Evolutionary conservation across 1,140 invertebrate genomes (phyloP), one percentile per base, ranked within the genome.

Genomic region (Scaptomyza graminum): DNA sequence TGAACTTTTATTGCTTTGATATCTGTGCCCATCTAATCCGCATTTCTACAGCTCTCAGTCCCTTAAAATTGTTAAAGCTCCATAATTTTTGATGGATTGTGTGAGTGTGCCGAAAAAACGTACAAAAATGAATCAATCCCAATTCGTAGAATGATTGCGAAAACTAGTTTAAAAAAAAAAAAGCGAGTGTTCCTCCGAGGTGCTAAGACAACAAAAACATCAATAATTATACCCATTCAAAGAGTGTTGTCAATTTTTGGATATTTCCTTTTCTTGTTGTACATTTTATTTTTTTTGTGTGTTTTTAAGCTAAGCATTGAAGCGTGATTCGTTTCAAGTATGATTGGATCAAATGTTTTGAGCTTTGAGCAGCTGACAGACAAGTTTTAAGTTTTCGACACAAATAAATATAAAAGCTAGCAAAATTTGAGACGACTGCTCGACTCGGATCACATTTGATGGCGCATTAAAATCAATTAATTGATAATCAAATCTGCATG

Each of bases 391-490:
- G 50, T 31, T 54, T 60, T 49, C 22, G 15, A 43, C 37, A n/a
- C 2, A 25, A 28, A 12, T 22, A 22, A 1, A 22, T 22, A 22
- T 59, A 46, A 59, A 75, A 71, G 37, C 54, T 50, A 59, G 49
- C 25, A 43, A 69, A 52, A 44, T 41, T 13, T 41, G 15, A 11
- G 57, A 7, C 34, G 22, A 28, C 34, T 50, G 31, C 31, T 0
- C 31, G 7, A 34, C 39, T 51, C 52, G 65, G 50, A 61, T 49
- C 72, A 65, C 79, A 81, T 88, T 88, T 79, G 87, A 77, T 72
- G 87, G 67, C 87, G 87, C 87, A 90, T 90, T 90, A 90, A 90
- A 88, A 90, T 90, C 88, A 88, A 90, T 90, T 90, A 90, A 88
- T 88, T 90, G 88, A 90, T 90, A 88, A 80, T 78, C 82, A 88